Evolutionary conservation across 2,888 invertebrate species (phyloP), one percentile per base, ranked within the genome.

Genomic region (Nomada fabriciana): DNA sequence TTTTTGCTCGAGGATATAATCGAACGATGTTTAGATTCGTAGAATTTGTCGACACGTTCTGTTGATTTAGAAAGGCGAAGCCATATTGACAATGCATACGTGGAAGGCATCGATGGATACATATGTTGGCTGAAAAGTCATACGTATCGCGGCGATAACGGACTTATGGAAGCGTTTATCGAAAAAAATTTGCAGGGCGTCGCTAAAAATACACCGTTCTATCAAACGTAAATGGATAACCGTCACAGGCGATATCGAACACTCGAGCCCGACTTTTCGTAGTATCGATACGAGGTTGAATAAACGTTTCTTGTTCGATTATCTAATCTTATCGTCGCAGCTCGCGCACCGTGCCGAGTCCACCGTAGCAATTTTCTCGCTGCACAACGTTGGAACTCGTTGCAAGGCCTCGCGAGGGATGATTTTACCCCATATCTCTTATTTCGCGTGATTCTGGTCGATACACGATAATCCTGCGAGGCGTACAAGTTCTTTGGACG

Each of bases 321-420:
- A 88, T 88, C 87, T 88, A 88, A 88, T 88, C 88, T 88, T 88
- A 88, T 88, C 87, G 55, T 36, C n/a, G 70, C 57, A 59, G 71
- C 55, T 43, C 55, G 64, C 64, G 57, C 76, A 71, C 60, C 61
- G 42, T 50, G 18, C 59, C 64, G 50, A 77, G 15, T 60, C 15
- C 59, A 42, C 29, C 43, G 9, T 25, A 36, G 29, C 63, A 59
- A 69, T 69, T 52, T 60, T 36, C 13, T 36, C 2, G 42, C 2
- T 57, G 11, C 52, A 50, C n/a, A 65, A 52, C 25, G 65, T 65
- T 52, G 36, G 3, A 53, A 53, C 15, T 9, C 15, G 60, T 65
- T 65, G 20, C 15, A 47, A 15, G 47, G 3, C 11, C 13, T 3
- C 11, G 10, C 11, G 47, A 47, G 15, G 13, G 15, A 47, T 15